These are phyloP conservation scores for Drosophila buzzatii DNA, from an alignment of 2,888 invertebrate genomes.

Conservation along the genomic window DNA sequence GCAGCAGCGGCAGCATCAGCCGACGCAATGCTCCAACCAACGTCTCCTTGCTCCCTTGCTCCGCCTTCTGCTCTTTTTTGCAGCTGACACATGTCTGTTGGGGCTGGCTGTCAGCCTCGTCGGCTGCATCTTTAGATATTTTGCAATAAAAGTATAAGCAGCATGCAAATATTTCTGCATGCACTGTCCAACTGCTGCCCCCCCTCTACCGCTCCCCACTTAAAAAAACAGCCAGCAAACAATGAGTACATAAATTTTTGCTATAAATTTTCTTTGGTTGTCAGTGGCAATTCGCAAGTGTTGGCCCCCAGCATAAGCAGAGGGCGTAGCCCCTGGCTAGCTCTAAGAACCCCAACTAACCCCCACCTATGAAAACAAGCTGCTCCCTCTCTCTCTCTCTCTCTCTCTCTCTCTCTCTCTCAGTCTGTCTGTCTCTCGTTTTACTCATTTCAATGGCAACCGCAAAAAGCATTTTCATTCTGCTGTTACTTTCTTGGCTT, in stretches of 20 bases:
- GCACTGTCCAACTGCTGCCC: slow-evolving; percentile 46
- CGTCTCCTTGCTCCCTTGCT: not conserved
- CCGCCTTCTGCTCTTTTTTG: not conserved
- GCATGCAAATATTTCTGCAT: slow-evolving; percentile 77
- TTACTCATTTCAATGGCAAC: slow-evolving; percentile 77
- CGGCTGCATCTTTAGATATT: slow-evolving; percentile 63
- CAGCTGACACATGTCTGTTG: slow-evolving; percentile 75
- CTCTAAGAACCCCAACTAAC: not conserved
- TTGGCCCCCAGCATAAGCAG: slow-evolving; percentile 22
- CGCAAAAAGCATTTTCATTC: slow-evolving; percentile 76
- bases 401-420: not conserved
- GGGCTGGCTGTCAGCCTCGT: slow-evolving; percentile 34
- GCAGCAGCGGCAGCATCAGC: not conserved
- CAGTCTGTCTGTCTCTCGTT: slow-evolving; percentile 16
- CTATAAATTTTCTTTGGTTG: slow-evolving; percentile 79
- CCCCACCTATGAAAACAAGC: not conserved
- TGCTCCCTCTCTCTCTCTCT: not conserved
- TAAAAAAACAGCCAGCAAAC: slow-evolving; percentile 29
- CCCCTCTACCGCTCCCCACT: not conserved
- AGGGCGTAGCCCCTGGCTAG: slow-evolving; percentile 25
- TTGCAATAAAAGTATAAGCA: slow-evolving; percentile 80
- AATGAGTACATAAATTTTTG: slow-evolving; percentile 73
- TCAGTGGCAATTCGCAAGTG: slow-evolving; percentile 81
- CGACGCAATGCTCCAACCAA: not conserved
- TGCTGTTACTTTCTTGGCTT: slow-evolving; percentile 63